A percentile compares a stretch with the other conserved stretches of the same genome.
Evolutionary conservation across 2,888 invertebrate genomes (phyloP).

Genomic region (Polydrusus cervinus): DNA sequence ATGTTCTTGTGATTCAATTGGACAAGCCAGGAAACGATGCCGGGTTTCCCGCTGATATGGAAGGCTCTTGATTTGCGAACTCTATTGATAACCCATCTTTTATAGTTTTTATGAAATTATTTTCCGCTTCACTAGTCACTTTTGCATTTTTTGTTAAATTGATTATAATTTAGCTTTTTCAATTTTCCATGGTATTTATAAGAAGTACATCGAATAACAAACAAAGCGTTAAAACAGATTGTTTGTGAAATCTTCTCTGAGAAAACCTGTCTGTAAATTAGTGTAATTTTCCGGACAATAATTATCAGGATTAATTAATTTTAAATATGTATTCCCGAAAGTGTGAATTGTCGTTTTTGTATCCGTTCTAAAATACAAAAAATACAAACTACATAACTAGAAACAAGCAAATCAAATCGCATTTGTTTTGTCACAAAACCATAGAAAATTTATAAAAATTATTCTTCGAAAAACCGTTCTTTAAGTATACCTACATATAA

Average conservation of each 20-base stretch:
- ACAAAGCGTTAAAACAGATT: background rate
- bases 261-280: constrained; percentile 16
- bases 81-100: no score
- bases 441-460: background rate
- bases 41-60: no score
- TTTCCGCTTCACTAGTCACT: constrained; percentile 14
- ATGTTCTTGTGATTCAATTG: no score
- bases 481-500: no score
- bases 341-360: background rate
- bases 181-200: constrained; percentile 33
- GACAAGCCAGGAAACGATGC: no score
- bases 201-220: background rate
- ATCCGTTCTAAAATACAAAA: constrained; percentile 4
- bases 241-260: background rate
- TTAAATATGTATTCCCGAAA: constrained; percentile 6
- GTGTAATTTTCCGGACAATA: background rate
- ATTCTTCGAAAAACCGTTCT: background rate
- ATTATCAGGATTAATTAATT: background rate
- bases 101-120: background rate
- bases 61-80: no score
- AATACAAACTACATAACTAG: background rate
- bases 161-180: constrained; percentile 22
- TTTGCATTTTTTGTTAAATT: constrained; percentile 19
- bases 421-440: background rate
- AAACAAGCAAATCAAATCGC: background rate